Conservation (phyloP, 2,797 vertebrate species). For the Muraenolepis orangiensis region DNA sequence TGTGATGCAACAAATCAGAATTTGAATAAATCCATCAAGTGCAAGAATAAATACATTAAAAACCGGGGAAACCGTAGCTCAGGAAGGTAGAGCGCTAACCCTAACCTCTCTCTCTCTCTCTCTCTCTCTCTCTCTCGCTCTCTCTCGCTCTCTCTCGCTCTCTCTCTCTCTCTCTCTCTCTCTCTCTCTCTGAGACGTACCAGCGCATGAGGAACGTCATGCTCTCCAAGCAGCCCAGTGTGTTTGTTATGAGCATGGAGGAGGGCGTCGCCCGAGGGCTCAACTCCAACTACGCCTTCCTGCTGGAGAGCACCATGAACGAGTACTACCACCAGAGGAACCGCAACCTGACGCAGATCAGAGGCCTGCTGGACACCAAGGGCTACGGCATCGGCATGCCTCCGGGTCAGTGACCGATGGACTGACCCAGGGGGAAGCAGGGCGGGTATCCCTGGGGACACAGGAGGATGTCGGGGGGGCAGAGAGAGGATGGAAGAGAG, state of each 20-base stretch:
- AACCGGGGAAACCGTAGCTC: no score
- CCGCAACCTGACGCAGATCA: constrained; percentile 99
- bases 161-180: no score
- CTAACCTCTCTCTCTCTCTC: no score
- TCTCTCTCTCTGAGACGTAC: no score
- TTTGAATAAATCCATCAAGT: no score
- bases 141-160: no score
- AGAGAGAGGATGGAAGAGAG: no score
- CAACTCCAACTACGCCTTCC: constrained; percentile 98
- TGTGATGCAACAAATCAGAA: no score
- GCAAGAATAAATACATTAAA: no score
- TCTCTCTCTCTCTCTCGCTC: no score
- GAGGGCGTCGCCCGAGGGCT: constrained; percentile 95
- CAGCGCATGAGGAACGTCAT: constrained; percentile 99
- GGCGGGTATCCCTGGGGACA: not conserved
- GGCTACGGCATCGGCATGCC: constrained; percentile 99
- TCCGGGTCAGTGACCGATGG: constrained; percentile 79
- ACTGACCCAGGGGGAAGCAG: not conserved
- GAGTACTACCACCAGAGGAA: constrained; percentile 95
- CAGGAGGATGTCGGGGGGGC: no score
- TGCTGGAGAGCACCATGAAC: constrained; percentile 99
- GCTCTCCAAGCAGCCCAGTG: constrained; percentile 98
- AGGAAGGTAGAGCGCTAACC: no score
- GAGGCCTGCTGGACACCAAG: constrained; percentile 98
- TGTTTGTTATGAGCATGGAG: constrained; percentile 99